Conservation (phyloP, 2,113 vertebrate species). For the Chinchilla lanigera region DNA sequence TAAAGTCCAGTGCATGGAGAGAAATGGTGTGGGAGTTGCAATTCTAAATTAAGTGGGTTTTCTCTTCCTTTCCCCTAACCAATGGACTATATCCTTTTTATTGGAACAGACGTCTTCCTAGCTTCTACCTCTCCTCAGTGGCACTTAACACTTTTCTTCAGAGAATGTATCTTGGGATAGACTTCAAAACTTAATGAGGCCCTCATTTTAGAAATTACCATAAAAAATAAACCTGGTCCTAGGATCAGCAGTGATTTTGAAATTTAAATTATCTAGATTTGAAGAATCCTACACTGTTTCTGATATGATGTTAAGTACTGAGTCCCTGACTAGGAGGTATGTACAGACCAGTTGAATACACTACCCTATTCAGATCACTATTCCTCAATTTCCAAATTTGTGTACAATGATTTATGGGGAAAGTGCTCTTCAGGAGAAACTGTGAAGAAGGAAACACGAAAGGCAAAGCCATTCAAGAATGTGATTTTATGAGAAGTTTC, state of each 20-base stretch:
- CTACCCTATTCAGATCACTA: not conserved
- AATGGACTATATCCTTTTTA: not conserved
- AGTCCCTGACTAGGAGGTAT: not conserved
- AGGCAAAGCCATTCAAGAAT: not conserved
- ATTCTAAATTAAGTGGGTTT: not conserved
- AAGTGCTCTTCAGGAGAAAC: not conserved
- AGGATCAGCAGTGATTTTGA: not conserved
- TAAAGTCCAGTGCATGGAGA: not conserved
- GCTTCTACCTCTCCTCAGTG: not conserved
- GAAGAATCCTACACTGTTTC: not conserved
- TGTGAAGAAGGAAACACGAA: not conserved
- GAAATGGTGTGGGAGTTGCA: not conserved
- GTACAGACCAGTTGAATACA: not conserved
- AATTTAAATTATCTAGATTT: not conserved
- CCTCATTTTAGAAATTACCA: slow-evolving; percentile 15
- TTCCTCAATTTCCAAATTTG: not conserved
- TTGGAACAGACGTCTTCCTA: not conserved
- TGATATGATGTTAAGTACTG: fast-evolving
- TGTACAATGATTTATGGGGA: not conserved
- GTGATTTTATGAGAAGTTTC: not conserved
- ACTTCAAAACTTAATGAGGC: not conserved
- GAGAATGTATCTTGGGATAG: not conserved
- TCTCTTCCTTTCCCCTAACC: not conserved
- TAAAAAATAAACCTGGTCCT: not conserved
- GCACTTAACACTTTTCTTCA: not conserved